phyloP scores from a whole-genome alignment of 2,888 invertebrate species.

The Chloroclystis v-ata region DNA sequence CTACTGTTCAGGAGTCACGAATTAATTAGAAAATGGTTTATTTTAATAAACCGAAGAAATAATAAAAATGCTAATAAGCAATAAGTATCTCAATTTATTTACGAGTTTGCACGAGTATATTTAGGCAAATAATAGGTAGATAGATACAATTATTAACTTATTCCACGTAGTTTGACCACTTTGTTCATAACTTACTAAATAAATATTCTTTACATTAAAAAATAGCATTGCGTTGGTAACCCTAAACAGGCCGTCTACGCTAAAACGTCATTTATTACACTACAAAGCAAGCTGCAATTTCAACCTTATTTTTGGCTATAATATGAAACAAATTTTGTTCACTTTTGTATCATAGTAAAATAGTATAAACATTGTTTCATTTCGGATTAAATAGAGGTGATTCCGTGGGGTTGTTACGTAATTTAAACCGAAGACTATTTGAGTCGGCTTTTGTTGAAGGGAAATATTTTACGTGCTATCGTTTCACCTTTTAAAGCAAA shows the following conservation, averaged over 20 bases:
- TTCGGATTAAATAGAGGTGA: conserved; percentile 28
- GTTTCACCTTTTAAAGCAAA: conserved; percentile 18
- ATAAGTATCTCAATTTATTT: too few species aligned
- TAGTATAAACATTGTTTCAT: conserved; percentile 13
- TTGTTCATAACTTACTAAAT: too few species aligned
- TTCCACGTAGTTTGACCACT: too few species aligned
- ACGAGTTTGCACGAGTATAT: too few species aligned
- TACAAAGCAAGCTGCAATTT: conserved; percentile 14
- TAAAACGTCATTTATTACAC: conserved; percentile 21
- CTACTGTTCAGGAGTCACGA: too few species aligned
- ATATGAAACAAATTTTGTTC: neutral
- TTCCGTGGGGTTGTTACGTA: conserved; percentile 25
- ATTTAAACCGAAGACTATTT: conserved; percentile 24
- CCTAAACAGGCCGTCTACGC: conserved; percentile 10
- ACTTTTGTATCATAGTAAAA: conserved; percentile 11
- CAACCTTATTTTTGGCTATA: conserved; percentile 10
- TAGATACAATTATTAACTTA: too few species aligned
- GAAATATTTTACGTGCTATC: conserved; percentile 7
- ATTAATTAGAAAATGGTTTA: too few species aligned
- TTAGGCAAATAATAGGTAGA: too few species aligned
- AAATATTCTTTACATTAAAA: too few species aligned
- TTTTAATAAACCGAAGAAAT: too few species aligned
- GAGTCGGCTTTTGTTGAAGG: conserved; percentile 22
- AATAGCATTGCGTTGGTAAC: neutral
- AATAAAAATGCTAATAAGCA: too few species aligned